Conservation (phyloP, 2,888 invertebrate species). For the Schrankia costaestrigalis region DNA sequence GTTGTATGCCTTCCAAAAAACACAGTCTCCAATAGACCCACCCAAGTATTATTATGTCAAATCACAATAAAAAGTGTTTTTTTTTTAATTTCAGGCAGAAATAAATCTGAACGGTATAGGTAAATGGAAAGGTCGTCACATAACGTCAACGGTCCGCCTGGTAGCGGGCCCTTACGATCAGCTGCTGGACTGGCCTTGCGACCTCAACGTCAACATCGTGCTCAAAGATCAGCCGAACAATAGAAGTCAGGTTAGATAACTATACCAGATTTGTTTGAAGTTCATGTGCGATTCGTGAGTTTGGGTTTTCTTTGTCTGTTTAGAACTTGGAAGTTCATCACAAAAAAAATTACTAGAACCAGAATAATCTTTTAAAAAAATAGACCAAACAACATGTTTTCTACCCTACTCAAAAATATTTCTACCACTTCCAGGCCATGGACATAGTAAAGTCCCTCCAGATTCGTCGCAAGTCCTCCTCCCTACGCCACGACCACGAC, state of each 20-base stretch:
- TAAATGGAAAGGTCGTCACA: slow-evolving; percentile 87
- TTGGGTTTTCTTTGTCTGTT: too few relatives aligned
- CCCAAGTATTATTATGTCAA: too few relatives aligned
- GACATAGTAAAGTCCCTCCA: slow-evolving; percentile 83
- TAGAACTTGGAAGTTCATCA: too few relatives aligned
- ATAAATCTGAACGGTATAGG: slow-evolving; percentile 87
- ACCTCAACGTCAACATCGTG: slow-evolving; percentile 82
- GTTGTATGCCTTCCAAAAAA: too few relatives aligned
- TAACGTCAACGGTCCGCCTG: slow-evolving; percentile 85
- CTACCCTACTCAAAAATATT: too few relatives aligned
- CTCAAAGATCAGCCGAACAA: slow-evolving; percentile 82
- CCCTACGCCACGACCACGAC: slow-evolving; percentile 63
- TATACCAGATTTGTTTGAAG: too few relatives aligned
- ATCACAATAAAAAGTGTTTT: background rate
- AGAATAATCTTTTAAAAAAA: too few relatives aligned
- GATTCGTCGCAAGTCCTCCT: slow-evolving; percentile 64
- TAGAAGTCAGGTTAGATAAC: slow-evolving; percentile 58
- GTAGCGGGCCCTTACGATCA: slow-evolving; percentile 86
- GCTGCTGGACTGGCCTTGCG: slow-evolving; percentile 87
- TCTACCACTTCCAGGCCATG: slow-evolving; percentile 67
- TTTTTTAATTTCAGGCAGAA: slow-evolving; percentile 74
- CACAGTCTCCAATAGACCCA: too few relatives aligned
- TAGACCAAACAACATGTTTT: too few relatives aligned
- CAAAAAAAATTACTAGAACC: too few relatives aligned
- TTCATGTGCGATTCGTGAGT: too few relatives aligned